These are phyloP conservation scores for Drosophila birchii DNA, from an alignment of 2,888 invertebrate genomes.

Conservation along the genomic window DNA sequence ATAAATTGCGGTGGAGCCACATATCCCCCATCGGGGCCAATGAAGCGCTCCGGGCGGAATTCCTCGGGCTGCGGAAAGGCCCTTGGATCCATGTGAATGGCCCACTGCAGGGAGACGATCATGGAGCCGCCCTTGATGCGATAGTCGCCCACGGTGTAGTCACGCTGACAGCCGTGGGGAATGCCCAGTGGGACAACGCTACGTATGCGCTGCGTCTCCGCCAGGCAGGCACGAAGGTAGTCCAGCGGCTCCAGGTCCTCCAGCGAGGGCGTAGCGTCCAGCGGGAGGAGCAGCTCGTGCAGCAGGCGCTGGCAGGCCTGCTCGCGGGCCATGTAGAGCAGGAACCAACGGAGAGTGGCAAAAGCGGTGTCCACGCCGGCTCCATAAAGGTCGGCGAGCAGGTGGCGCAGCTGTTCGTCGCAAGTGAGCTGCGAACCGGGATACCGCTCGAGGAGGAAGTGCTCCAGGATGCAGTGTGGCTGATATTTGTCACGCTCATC, in stretches of 20 bases:
- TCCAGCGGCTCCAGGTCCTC: slow-evolving; percentile 77
- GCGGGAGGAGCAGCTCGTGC: slow-evolving; percentile 61
- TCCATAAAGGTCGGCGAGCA: slow-evolving; percentile 93
- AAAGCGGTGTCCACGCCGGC: slow-evolving; percentile 94
- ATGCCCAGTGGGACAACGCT: slow-evolving; percentile 93
- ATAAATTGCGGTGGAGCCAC: slow-evolving; percentile 89
- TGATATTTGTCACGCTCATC: background rate
- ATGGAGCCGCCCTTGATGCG: slow-evolving; percentile 89
- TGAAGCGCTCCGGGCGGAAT: slow-evolving; percentile 90
- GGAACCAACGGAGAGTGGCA: slow-evolving; percentile 92
- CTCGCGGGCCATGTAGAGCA: slow-evolving; percentile 90
- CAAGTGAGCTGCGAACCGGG: slow-evolving; percentile 60
- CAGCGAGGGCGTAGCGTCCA: slow-evolving; percentile 58
- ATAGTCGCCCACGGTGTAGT: slow-evolving; percentile 86
- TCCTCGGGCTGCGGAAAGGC: slow-evolving; percentile 89
- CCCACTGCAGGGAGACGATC: slow-evolving; percentile 93
- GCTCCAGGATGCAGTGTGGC: slow-evolving; percentile 86
- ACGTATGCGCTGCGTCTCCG: slow-evolving; percentile 91
- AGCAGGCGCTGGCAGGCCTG: slow-evolving; percentile 87
- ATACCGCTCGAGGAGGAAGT: slow-evolving; percentile 87
- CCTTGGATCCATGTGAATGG: slow-evolving; percentile 89
- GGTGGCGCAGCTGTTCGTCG: slow-evolving; percentile 87
- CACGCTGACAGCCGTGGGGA: slow-evolving; percentile 90
- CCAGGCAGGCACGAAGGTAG: slow-evolving; percentile 88
- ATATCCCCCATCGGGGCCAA: slow-evolving; percentile 87